Base-by-base conservation (phyloP, 2,113 vertebrate species). In the Alectura lathami region DNA sequence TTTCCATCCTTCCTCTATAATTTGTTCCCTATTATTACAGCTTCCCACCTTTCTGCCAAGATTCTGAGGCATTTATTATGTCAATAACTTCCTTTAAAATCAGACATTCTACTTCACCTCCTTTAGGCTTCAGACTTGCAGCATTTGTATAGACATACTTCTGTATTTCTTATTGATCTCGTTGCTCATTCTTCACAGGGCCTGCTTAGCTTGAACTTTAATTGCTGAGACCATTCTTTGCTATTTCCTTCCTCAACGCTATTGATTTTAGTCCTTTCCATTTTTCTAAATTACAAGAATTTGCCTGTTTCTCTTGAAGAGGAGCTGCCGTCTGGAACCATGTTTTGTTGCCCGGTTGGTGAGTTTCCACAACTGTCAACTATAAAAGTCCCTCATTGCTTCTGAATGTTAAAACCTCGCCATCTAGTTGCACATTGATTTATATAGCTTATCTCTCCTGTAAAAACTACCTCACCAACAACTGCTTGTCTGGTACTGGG, bases 31-130 rank as follows among this genome's bases (percentile, higher is more conserved):
- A 59, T 94, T 86, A 95, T 89, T 95, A 81, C 54, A 18, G 47
- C 83, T 93, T 94, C 90, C 83, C 83, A 54, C 51, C 88, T 51
- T 91, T 92, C 88, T 92, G 95, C 95, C 96, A 96, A 93, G 91
- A 56, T 96, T 93, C 80, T 67, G 86, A 96, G 92, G 86, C 88
- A 96, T 94, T 96, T 88, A 60, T 93, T 93, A 94, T 92, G 88
- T 94, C 95, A 94, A 90, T 95, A 93, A 94, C 68, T 90, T 86
- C 92, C 86, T 90, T 86, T 95, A 66, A 94, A 86, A 86, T 81
- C 92, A 82, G 86, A 53, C 64, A 54, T 76, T 77, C 83, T 63
- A 54, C 72, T 86, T 94, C 92, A 88, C 86, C 88, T 95, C 91
- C 91, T 86, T 29, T 27, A 81, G 88, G 60, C 83, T 83, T 68